Evolutionary conservation across 2,888 invertebrate genomes (phyloP), one percentile per base, ranked within the genome.

Genomic region (Apotomis betuletana): DNA sequence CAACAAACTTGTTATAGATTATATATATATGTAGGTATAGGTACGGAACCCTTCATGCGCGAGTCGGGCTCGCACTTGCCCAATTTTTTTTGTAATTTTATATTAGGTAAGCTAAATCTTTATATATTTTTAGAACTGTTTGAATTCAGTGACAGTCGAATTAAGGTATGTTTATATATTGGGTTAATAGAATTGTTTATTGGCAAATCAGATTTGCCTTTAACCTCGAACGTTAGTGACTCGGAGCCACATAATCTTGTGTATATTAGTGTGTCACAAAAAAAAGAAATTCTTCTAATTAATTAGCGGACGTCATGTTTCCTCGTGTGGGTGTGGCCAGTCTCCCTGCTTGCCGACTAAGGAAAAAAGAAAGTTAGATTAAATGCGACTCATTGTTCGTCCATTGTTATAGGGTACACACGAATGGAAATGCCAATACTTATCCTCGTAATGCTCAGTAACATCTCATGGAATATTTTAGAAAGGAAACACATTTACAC

Each of bases 351-450:
- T 86, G 84, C 85, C 79, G 81, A 83, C 83, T 79, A 83, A 86
- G 85, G 86, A 80, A 83, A 86, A 87, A 90, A 87, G 86, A 87
- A 90, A 90, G 87, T 90, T 89, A 87, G 90, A 90, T 90, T 90
- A 90, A 89, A 89, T 83, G 85, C 81, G 85, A 79, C 78, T 82
- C 85, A 87, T 88, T 88, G 87, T 88, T 83, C 84, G 76, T 75
- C 84, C 79, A 87, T 88, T 88, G 89, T 89, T 67, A 44, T 64
- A 69, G 27, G 27, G 27, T 27, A 70, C 83, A 81, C 83, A 79
- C 77, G 79, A 79, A 78, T 79, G 80, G 82, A 81, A 81, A 80
- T 76, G 77, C 79, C 15, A 41, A n/a, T 13, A 15, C 38, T 9
- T 6, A 36, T 38, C 5, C 41, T 58, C 9, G 49, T 49, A 49